Base-by-base conservation (phyloP, 2,113 vertebrate species). In the Cebus imitator region DNA sequence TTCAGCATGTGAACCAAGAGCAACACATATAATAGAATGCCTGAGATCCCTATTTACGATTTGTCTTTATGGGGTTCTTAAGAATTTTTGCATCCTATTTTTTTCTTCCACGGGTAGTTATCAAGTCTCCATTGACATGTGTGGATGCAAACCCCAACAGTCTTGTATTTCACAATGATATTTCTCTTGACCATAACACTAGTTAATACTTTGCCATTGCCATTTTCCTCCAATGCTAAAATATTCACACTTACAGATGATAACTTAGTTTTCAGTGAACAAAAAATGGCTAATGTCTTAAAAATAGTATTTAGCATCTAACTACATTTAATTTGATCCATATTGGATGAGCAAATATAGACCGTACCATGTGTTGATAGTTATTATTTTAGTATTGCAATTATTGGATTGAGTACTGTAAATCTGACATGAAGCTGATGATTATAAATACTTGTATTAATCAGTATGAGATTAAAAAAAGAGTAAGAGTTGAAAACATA, bases 391-490 rank as follows among this genome's bases (percentile, higher is more conserved):
- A 86, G 3, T n/a, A 70, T 94, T 91, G 35, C 94, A 91, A 91
- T 83, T 76, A 87, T 55, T 90, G 52, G 18, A n/a, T 30, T 89
- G 76, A 27, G 10, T 70, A 8, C 37, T 37, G 37, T 52, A 72
- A 72, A 87, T 83, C 32, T 70, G 40, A 90, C 58, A 93, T 66
- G 37, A 82, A 90, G 25, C 6, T 76, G 43, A 48, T 37, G 5
- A 82, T 58, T 93, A 93, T 52, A 90, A 94, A 89, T 30, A 64
- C 35, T 73, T 52, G 35, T 61, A 32, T 13, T 87, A n/a, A 70
- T 93, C 87, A 55, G 17, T 55, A 61, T 55, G 43, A 72, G 70
- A 88, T 80, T 58, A 27, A 92, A 91, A 91, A 91, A 76, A 83
- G 18, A 50, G 79, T 78, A 66, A 58, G 6, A n/a, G 4, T 37